These are phyloP conservation scores for Trinectes maculatus DNA, from an alignment of 2,113 vertebrate genomes.

Conservation along the genomic window DNA sequence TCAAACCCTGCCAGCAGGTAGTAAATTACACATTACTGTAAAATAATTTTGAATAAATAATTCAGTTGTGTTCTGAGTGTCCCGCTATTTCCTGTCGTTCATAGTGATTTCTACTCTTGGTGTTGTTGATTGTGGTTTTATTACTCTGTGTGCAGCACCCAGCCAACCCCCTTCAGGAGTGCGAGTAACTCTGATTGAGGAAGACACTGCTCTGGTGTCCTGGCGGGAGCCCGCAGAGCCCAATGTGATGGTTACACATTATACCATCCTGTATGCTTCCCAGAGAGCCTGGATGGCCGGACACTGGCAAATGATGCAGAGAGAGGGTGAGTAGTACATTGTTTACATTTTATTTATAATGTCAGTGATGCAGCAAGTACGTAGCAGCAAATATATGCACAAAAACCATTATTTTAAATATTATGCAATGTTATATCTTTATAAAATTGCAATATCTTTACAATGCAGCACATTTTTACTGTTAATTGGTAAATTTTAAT, in stretches of 20 bases:
- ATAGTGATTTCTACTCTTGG: background rate
- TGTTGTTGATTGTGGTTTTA: constrained; percentile 1
- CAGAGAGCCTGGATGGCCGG: constrained; percentile 89
- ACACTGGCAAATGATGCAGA: constrained; percentile 90
- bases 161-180: constrained; percentile 87
- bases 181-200: constrained; percentile 91
- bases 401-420: background rate
- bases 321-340: constrained; percentile 84
- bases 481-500: too few species aligned
- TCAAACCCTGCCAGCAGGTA: constrained; percentile 93
- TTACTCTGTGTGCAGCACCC: constrained; percentile 83
- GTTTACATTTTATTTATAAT: background rate
- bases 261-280: constrained; percentile 92
- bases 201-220: constrained; percentile 93
- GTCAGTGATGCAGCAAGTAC: background rate
- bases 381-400: background rate
- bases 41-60: background rate
- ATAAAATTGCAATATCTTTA: too few species aligned
- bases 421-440: too few species aligned
- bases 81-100: background rate
- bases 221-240: constrained; percentile 91
- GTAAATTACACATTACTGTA: constrained; percentile 13
- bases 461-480: too few species aligned
- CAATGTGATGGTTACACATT: constrained; percentile 86
- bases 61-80: background rate